phyloP scores from a whole-genome alignment of 2,888 invertebrate species.

The Automeris io region DNA sequence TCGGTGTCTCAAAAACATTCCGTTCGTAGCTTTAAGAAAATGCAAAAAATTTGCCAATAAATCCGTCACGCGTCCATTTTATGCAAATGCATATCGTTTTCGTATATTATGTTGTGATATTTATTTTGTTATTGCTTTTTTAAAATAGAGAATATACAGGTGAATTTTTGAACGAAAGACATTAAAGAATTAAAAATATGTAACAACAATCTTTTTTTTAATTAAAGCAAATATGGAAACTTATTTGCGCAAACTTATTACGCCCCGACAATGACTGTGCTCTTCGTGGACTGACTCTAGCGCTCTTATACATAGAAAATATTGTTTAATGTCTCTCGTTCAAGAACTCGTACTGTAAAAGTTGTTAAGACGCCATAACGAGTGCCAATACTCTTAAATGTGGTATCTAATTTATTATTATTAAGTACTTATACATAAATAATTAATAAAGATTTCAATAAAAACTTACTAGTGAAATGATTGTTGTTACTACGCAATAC shows the following conservation, averaged over 20 bases:
- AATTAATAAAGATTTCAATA: constrained; percentile 65
- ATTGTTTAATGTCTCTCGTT: too few relatives aligned
- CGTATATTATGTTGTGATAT: constrained; percentile 7
- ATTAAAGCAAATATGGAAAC: too few relatives aligned
- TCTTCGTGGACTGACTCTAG: too few relatives aligned
- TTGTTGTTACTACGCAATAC: constrained; percentile 23
- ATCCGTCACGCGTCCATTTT: constrained; percentile 33
- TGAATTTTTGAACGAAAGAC: too few relatives aligned
- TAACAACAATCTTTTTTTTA: too few relatives aligned
- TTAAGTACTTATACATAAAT: constrained; percentile 59
- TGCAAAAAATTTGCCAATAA: constrained; percentile 34
- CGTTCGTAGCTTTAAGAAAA: constrained; percentile 26
- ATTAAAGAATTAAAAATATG: too few relatives aligned
- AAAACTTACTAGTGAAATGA: constrained; percentile 51
- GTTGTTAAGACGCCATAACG: constrained; percentile 33
- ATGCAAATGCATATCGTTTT: constrained; percentile 14
- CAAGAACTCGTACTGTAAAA: constrained; percentile 16
- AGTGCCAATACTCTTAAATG: constrained; percentile 63
- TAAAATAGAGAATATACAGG: too few relatives aligned
- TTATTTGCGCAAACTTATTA: too few relatives aligned
- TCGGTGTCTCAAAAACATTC: not conserved
- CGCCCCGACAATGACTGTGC: too few relatives aligned
- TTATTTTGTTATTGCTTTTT: constrained; percentile 6
- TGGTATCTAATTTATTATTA: constrained; percentile 56
- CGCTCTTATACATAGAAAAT: too few relatives aligned